A percentile compares a stretch with the other conserved stretches of the same genome.
Evolutionary conservation across 2,113 vertebrate species (phyloP).

Genomic region (Tylochromis polylepis): DNA sequence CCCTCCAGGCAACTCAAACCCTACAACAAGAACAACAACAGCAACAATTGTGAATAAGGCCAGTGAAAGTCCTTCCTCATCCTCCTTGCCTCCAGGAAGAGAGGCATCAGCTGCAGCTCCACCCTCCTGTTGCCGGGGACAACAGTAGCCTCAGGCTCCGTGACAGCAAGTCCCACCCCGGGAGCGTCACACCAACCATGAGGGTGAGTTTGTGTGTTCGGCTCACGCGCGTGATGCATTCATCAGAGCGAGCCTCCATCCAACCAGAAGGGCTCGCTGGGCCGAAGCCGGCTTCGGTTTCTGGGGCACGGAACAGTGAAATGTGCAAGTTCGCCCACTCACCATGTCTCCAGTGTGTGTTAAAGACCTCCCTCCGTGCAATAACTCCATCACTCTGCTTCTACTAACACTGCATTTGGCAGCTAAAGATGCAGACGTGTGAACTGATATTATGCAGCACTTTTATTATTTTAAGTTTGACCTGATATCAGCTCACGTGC

Average conservation of each 20-base stretch:
- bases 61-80: constrained; percentile 43
- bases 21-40: constrained; percentile 9
- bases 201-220: constrained; percentile 77
- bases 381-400: not conserved
- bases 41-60: constrained; percentile 36
- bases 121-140: constrained; percentile 72
- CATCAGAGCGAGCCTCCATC: not conserved
- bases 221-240: not conserved
- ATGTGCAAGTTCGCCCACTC: not conserved
- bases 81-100: constrained; percentile 80
- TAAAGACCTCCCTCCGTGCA: not conserved
- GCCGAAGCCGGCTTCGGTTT: not conserved
- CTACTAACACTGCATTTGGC: not conserved
- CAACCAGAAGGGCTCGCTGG: constrained; percentile 16
- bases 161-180: constrained; percentile 81
- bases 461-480: not conserved
- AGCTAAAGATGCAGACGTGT: not conserved
- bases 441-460: not conserved
- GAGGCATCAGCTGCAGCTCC: constrained; percentile 81
- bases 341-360: not conserved
- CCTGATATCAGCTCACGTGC: not conserved
- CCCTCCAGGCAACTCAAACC: constrained; percentile 22
- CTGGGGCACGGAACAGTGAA: not conserved
- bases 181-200: constrained; percentile 80
- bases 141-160: constrained; percentile 78